Evolutionary conservation across 2,888 invertebrate species (phyloP), one percentile per base, ranked within the genome.

Genomic region (Furcula furcula): DNA sequence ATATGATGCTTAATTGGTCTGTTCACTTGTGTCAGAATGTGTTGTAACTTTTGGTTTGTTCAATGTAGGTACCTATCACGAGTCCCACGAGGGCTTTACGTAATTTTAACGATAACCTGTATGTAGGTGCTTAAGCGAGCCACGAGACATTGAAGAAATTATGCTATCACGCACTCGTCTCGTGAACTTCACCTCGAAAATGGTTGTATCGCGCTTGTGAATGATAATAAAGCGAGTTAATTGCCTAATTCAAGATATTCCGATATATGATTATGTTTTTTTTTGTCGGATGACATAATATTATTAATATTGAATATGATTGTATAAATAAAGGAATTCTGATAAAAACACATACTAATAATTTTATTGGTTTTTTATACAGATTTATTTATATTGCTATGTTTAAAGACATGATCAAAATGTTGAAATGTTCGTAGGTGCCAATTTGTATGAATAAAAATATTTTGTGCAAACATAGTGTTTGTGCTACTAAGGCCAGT

Each of bases 401-500:
- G n/a, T n/a, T n/a, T n/a, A n/a, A n/a, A n/a, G n/a, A 21, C 26
- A 30, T 13, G 7, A 20, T 27, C 6, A 36, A 35, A 40, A 23
- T 46, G 43, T 47, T 41, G 30, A 47, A 31, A 37, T 48, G 30
- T 48, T 36, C 33, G 37, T 32, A 46, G 46, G 40, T 50, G 47
- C 28, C 47, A 53, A 53, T 49, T 49, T 35, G 37, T 41, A 22
- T 36, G 36, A 31, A 50, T 49, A 47, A 54, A 54, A 59, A 57
- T 56, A 6, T 41, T 45, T 55, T 43, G 47, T 46, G 46, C 43
- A 53, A 63, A 59, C 49, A 55, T 48, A 46, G 40, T 46, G 49
- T 43, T 53, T 59, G 58, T 61, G 49, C 47, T 67, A 62, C 47
- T 71, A 65, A 71, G 69, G 69, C 67, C 69, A 21, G 21, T 9